phyloP scores from a whole-genome alignment of 1,140 invertebrate genomes.

The Drosophila erecta region DNA sequence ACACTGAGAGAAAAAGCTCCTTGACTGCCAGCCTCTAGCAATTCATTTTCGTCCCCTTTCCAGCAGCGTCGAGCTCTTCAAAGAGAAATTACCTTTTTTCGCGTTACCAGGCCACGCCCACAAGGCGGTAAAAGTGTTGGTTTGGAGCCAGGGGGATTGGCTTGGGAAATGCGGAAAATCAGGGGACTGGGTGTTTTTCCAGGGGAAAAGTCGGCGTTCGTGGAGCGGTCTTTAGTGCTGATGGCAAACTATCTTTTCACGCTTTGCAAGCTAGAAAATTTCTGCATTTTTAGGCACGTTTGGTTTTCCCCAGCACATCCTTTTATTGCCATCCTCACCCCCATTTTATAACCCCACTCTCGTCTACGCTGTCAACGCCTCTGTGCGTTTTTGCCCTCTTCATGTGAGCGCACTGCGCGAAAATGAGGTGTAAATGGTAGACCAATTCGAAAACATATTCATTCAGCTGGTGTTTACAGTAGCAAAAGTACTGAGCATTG shows the following conservation, averaged over 20 bases:
- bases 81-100: conserved; percentile 76
- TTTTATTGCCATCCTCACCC: conserved; percentile 9
- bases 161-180: conserved; percentile 23
- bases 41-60: conserved; percentile 55
- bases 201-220: neutral
- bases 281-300: conserved; percentile 76
- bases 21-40: conserved; percentile 37
- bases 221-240: conserved; percentile 26
- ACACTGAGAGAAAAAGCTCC: conserved; percentile 3
- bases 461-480: too few species aligned
- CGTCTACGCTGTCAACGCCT: conserved; percentile 43
- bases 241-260: conserved; percentile 68
- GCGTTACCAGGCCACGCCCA: conserved; percentile 56
- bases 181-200: conserved; percentile 8
- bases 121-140: conserved; percentile 30
- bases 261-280: conserved; percentile 70
- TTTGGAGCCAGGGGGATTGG: conserved; percentile 10
- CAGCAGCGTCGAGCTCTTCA: conserved; percentile 32
- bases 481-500: too few species aligned
- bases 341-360: conserved; percentile 20
- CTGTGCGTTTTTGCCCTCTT: conserved; percentile 53
- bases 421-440: neutral
- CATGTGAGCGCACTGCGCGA: conserved; percentile 12
- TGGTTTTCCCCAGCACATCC: conserved; percentile 21
- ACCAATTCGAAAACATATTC: too few species aligned